Evolutionary conservation across 2,888 invertebrate genomes (phyloP).

Genomic region (Clostera curtula): DNA sequence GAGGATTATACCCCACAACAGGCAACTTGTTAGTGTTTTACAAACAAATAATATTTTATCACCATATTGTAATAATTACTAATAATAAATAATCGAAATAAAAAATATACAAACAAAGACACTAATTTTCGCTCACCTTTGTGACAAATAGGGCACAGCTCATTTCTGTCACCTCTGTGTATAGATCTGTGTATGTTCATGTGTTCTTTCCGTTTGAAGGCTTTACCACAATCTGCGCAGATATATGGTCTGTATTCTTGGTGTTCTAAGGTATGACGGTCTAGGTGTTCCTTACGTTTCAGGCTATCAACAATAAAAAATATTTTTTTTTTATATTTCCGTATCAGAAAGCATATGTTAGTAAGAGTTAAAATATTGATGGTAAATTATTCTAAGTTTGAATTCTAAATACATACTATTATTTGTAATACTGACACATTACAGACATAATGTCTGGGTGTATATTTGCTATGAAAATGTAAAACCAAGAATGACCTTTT

Average conservation of each 20-base stretch:
- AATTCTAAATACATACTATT: too few species aligned
- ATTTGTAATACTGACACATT: too few species aligned
- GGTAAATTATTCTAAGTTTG: too few species aligned
- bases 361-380: too few species aligned
- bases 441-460: too few species aligned
- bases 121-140: conserved; percentile 60
- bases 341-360: too few species aligned
- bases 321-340: background rate
- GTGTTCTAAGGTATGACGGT: conserved; percentile 84
- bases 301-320: conserved; percentile 43
- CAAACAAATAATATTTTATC: too few species aligned
- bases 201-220: conserved; percentile 88
- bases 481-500: too few species aligned
- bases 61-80: too few species aligned
- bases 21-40: too few species aligned
- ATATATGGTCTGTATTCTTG: conserved; percentile 84
- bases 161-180: conserved; percentile 85
- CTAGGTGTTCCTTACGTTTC: conserved; percentile 85
- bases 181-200: conserved; percentile 86
- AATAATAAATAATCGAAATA: background rate
- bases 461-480: too few species aligned
- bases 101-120: background rate
- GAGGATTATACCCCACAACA: too few species aligned
- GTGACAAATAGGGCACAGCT: conserved; percentile 82
- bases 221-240: conserved; percentile 84